Evolutionary conservation across 2,888 invertebrate species (phyloP).

Genomic region (Theretra japonica): DNA sequence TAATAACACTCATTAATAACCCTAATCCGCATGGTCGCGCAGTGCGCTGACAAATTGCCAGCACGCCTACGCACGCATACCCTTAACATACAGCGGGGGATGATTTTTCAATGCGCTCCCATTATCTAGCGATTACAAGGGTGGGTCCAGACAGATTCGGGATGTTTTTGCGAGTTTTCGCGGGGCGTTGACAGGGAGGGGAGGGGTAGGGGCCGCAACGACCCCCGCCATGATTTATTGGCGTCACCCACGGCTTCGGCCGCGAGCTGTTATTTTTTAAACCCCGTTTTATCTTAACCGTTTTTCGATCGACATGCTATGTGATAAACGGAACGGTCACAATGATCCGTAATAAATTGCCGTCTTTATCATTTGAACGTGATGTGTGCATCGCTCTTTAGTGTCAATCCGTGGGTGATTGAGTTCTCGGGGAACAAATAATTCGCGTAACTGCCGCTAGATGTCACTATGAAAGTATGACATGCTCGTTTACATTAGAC

Average conservation of each 20-base stretch:
- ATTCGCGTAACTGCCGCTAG: not conserved
- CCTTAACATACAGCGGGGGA: conserved; percentile 68
- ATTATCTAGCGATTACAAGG: conserved; percentile 83
- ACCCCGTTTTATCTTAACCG: conserved; percentile 68
- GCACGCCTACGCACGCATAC: conserved; percentile 39
- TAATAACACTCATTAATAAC: conserved; percentile 55
- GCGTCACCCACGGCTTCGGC: conserved; percentile 57
- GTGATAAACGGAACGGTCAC: conserved; percentile 42
- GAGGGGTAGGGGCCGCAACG: conserved; percentile 57
- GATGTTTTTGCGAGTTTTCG: conserved; percentile 69
- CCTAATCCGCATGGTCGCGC: conserved; percentile 39
- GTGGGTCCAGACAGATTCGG: conserved; percentile 77
- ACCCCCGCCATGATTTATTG: conserved; percentile 72
- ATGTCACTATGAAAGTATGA: not conserved
- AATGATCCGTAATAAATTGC: conserved; percentile 26
- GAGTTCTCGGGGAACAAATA: not conserved
- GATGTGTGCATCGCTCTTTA: not conserved
- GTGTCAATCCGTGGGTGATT: not conserved
- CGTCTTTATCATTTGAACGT: not conserved
- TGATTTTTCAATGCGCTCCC: conserved; percentile 80
- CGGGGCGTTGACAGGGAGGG: conserved; percentile 55
- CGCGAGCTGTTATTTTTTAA: conserved; percentile 71
- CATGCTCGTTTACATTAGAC: no score
- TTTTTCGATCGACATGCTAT: conserved; percentile 62
- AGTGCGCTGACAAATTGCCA: conserved; percentile 19